Evolutionary conservation across 2,797 vertebrate genomes (phyloP).

Genomic region (Mus caroli): DNA sequence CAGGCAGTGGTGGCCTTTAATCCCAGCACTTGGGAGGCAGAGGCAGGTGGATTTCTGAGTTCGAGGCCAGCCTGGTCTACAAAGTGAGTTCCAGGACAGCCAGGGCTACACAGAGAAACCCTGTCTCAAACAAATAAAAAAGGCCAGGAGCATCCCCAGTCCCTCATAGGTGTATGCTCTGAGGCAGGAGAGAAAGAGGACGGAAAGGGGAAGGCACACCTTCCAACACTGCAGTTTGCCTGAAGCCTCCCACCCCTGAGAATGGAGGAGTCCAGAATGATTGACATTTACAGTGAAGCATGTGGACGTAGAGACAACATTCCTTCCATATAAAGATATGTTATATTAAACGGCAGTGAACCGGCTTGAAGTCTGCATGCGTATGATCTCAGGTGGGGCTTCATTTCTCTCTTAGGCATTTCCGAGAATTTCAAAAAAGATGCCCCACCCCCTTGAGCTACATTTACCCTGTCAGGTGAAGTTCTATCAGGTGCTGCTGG

Average conservation of each 20-base stretch:
- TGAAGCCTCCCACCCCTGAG: not conserved
- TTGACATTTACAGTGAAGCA: not conserved
- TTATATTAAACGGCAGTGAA: not conserved
- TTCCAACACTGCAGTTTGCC: not conserved
- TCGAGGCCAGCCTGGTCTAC: too few species aligned
- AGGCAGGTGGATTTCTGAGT: too few species aligned
- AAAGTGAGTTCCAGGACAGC: too few species aligned
- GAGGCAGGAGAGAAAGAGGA: not conserved
- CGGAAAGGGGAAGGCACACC: too few species aligned
- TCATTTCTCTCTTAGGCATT: not conserved
- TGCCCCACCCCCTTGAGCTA: too few species aligned
- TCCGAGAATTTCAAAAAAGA: not conserved
- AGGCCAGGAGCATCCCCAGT: not conserved
- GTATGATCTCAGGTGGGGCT: not conserved
- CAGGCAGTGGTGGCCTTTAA: too few species aligned
- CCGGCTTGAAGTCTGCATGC: not conserved
- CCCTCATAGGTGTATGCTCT: not conserved
- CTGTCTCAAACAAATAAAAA: too few species aligned
- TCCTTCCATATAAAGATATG: not conserved
- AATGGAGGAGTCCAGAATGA: not conserved
- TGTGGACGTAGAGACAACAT: not conserved
- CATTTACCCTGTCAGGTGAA: not conserved
- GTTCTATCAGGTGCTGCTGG: not conserved
- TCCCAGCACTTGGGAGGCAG: too few species aligned
- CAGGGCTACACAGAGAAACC: too few species aligned